Conservation (phyloP, 2,113 vertebrate species). For the Grus americana region DNA sequence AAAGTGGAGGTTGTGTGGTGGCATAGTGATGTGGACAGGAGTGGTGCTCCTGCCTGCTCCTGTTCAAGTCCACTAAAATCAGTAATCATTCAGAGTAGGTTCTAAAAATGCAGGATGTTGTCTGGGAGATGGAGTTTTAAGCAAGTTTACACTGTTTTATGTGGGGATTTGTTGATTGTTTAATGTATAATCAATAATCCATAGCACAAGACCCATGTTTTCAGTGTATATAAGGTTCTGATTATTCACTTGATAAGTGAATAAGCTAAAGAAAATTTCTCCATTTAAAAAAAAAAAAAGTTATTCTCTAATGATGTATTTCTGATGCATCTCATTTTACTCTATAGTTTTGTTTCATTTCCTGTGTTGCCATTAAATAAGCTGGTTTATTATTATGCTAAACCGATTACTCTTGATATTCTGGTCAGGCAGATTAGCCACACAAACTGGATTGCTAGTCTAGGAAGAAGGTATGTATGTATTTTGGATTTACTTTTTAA, state of each 20-base stretch:
- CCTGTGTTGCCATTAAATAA: slow-evolving; percentile 35
- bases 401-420: background rate
- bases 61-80: background rate
- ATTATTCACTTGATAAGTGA: slow-evolving; percentile 34
- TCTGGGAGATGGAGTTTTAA: background rate
- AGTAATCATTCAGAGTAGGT: background rate
- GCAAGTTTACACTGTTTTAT: background rate
- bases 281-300: background rate
- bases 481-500: background rate
- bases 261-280: slow-evolving; percentile 40
- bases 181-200: slow-evolving; percentile 37
- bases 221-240: background rate
- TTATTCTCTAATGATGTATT: slow-evolving; percentile 1
- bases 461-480: background rate
- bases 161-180: background rate
- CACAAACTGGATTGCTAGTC: background rate
- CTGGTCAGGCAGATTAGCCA: background rate
- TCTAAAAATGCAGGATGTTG: background rate
- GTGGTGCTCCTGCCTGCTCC: background rate
- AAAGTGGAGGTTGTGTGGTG: background rate
- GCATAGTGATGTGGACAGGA: background rate
- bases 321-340: slow-evolving; percentile 8
- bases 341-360: slow-evolving; percentile 57
- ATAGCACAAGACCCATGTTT: background rate
- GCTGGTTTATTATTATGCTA: background rate